phyloP scores from a whole-genome alignment of 2,113 vertebrate species.

The Spilogale gracilis region DNA sequence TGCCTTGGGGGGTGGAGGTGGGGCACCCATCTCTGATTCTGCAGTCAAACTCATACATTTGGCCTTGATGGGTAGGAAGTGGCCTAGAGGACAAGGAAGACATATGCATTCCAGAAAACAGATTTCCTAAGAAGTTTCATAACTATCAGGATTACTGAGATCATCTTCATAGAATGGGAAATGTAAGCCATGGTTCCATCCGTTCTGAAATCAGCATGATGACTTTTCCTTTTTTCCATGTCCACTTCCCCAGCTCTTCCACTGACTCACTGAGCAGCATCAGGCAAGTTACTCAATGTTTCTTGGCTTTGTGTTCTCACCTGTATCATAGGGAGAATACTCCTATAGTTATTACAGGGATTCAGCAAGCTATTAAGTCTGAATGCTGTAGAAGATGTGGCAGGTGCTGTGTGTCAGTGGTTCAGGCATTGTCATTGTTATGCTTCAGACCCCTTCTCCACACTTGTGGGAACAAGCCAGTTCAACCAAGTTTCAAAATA shows the following conservation, averaged over 20 bases:
- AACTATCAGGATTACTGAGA: background rate
- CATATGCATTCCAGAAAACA: background rate
- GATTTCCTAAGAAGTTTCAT: background rate
- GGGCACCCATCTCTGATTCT: background rate
- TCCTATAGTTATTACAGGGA: background rate
- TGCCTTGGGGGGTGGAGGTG: accelerated
- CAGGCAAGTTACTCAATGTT: background rate
- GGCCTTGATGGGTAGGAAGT: background rate
- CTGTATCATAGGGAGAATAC: no score
- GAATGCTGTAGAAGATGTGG: background rate
- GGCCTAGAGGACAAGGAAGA: background rate
- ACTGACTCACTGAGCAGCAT: background rate
- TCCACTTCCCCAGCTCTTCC: background rate
- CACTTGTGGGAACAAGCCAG: background rate
- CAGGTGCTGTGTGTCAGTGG: background rate
- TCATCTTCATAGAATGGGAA: background rate
- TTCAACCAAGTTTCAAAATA: background rate
- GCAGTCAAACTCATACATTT: background rate
- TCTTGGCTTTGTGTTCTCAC: background rate
- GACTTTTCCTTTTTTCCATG: no score
- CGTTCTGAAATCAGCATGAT: background rate
- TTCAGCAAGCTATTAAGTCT: background rate
- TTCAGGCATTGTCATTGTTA: background rate
- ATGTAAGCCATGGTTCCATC: background rate
- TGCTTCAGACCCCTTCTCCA: background rate